Evolutionary conservation across 2,888 invertebrate species (phyloP), one percentile per base, ranked within the genome.

Genomic region (Gnatocerus cornutus): DNA sequence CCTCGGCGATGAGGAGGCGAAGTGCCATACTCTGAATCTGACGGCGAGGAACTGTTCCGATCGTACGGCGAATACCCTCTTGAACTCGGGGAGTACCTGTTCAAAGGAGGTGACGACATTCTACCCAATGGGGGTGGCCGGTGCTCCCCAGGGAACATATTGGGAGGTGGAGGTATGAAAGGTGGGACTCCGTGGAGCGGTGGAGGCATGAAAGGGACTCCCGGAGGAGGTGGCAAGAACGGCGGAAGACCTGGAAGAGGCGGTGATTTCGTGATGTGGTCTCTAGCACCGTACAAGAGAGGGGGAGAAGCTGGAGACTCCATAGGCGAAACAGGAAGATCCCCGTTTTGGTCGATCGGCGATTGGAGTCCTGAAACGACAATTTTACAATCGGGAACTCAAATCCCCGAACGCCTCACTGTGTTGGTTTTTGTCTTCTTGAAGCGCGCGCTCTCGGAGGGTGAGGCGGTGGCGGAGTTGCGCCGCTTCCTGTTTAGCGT

Each of bases 401-500:
- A 33, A 33, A 33, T 4, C 1, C 7, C 1, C 7, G 30, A 14
- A 53, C 4, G 72, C 85, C 87, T 86, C 84, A 87, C 88, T 86
- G 77, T 87, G 87, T 76, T 86, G 83, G 74, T 83, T 84, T 71
- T 86, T 84, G 61, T 87, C 86, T 16, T 88, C 84, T 45, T 83
- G 84, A 37, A 87, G 77, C 74, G 85, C 86, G 74, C 88, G 85
- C 77, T 89, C 89, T 50, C 87, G 83, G 48, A 89, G 78, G 0
- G 89, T 89, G 68, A 92, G 83, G 74, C 90, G 87, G 74, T 91
- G 89, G 39, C 92, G 86, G 74, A 92, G 83, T 66, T 90, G 90
- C 7, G 90, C 88, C 1, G 92, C 89, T 82, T 93, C 93, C 70
- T 91, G 90, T 80, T 90, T 90, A 5, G 90, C 90, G 81, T 96